Evolutionary conservation across 2,888 invertebrate species (phyloP), one percentile per base, ranked within the genome.

Genomic region (Acanthosepion pharaonis): DNA sequence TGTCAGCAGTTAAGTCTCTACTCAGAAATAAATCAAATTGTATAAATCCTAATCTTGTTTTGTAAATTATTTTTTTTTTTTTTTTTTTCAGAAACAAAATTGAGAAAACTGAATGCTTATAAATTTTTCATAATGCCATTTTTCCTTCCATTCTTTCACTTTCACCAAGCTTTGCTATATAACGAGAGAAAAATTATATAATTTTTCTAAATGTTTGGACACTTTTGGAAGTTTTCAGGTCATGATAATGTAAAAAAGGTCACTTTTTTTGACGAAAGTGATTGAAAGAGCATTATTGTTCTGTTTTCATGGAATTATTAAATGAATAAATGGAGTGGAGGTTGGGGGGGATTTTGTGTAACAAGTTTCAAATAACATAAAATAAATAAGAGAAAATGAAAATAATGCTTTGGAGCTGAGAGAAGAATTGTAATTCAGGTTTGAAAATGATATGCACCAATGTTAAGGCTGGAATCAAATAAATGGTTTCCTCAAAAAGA

Each of bases 391-490:
- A 78, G 11, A 15, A 33, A 33, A n/a, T 78, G n/a, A 78, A 78
- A 78, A 9, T 25, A 15, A 78, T 78, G 33, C 33, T 78, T 78
- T 78, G 18, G 78, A 33, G 33, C 78, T 33, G n/a, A 78, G 20
- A 23, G 59, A 59, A 59, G 59, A 59, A 59, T 20, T 23, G 20
- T 59, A 59, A 59, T 59, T 23, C 25, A 23, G 59, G n/a, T 78
- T 78, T 78, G 2, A 33, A 78, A n/a, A n/a, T 78, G 9, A 15
- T 78, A n/a, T 78, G n/a, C n/a, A 78, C n/a, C 78, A n/a, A 78
- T 78, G 33, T 78, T 78, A 78, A 78, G 78, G 78, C 78, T 33
- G 78, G 78, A 78, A 78, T n/a, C 78, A 78, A 78, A n/a, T 78
- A 78, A 33, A 9, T 78, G n/a, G 78, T n/a, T 2, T 78, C 78